phyloP scores from a whole-genome alignment of 2,797 vertebrate species.

The Lepus townsendii region DNA sequence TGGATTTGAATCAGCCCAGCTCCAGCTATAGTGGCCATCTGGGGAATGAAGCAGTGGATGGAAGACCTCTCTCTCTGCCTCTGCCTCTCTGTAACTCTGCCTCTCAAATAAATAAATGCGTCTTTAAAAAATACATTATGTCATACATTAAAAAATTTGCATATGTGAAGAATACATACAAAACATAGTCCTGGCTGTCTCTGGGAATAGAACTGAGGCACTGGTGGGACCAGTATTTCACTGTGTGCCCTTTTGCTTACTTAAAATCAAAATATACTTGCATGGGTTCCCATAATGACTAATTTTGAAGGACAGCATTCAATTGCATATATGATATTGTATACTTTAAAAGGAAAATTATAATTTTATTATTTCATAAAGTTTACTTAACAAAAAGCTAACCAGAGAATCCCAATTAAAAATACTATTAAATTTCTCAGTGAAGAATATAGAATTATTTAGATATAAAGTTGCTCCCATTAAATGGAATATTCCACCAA shows the following conservation, averaged over 20 bases:
- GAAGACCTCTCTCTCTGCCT: too few species aligned
- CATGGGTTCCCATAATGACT: neutral
- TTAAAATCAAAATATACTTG: neutral
- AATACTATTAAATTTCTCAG: neutral
- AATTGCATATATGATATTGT: neutral
- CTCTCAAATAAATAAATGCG: too few species aligned
- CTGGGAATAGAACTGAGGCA: neutral
- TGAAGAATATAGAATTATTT: conserved; percentile 26
- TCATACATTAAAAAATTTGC: neutral
- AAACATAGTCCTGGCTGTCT: neutral
- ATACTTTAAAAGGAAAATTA: conserved; percentile 36
- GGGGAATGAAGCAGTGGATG: too few species aligned
- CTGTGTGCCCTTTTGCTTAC: neutral
- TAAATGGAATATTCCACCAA: neutral
- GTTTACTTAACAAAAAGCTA: conserved; percentile 9
- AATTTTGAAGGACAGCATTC: neutral
- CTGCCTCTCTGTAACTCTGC: too few species aligned
- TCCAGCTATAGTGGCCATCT: too few species aligned
- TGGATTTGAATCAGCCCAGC: too few species aligned
- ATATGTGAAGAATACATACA: neutral
- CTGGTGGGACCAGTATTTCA: neutral
- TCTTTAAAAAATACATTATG: neutral
- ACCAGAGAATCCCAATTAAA: neutral
- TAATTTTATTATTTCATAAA: neutral
- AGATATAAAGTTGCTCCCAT: neutral